Base-by-base conservation (phyloP, 2,113 vertebrate species). In the Bolborhynchus lineola region DNA sequence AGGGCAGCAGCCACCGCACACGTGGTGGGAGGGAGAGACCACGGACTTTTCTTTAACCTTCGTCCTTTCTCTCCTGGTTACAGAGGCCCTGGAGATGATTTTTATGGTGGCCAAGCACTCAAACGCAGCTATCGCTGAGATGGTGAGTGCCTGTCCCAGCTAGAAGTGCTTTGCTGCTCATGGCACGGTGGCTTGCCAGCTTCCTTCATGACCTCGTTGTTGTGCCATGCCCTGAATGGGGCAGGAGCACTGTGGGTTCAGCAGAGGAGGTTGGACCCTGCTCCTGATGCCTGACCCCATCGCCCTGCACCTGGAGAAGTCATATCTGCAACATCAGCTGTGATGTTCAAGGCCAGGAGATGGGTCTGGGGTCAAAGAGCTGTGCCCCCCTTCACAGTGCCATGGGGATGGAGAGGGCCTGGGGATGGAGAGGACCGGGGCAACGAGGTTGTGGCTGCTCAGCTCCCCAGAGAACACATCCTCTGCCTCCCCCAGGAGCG, bases 81-180 rank as follows among this genome's bases (percentile, higher is more conserved):
- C 92, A 98, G 98, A 97, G 84, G 98, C 98, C 6, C 91, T 98
- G 37, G 97, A 98, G 68, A 94, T 98, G 97, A 98, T 98, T 94
- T 98, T 98, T 94, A 97, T 96, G 4, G 98, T 98, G 1, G 98
- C 98, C 16, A 98, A 98, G 65, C 98, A 98, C 79, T 98, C 98
- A 9, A 98, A 98, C 0, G 95, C 96, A 29, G 98, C 98, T 86
- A 98, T 98, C 8, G 92, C 96, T 0, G 98, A 98, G 93, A 98
- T 98, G 98, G 98, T 98, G 95, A 98, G 97, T 65, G 14, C 46
- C 75, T 62, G 59, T 26, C 55, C 35, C 67, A 31, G 63, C 63
- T 62, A 44, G 55, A 65, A 67, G 41, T 29, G 57, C 67, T 86
- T 52, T 67, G 52, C 4, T 2, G n/a, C 31, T 88, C 70, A 16